phyloP scores from a whole-genome alignment of 2,113 vertebrate genomes.

The Pardalotus punctatus region DNA sequence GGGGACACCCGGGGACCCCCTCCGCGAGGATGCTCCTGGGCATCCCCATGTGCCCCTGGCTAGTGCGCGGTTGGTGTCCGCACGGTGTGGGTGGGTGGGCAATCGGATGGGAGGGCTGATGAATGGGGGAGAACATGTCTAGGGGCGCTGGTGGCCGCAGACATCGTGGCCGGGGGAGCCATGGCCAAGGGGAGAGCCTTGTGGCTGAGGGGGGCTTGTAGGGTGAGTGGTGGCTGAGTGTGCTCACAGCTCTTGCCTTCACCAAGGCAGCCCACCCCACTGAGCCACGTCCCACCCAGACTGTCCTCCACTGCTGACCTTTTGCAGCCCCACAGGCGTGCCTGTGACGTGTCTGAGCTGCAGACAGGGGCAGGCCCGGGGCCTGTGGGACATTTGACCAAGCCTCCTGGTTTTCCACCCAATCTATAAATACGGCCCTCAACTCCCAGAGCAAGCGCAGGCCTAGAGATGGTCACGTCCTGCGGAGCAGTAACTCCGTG shows the following conservation, averaged over 20 bases:
- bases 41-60: not conserved
- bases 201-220: not conserved
- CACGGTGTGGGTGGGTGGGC: not conserved
- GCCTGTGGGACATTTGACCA: not conserved
- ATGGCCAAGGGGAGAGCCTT: no score
- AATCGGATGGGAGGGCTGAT: not conserved
- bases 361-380: not conserved
- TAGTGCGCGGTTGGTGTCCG: not conserved
- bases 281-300: rapidly evolving
- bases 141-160: not conserved
- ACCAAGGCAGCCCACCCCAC: not conserved
- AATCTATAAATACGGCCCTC: rapidly evolving
- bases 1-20: no score
- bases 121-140: no score
- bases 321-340: not conserved
- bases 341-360: not conserved
- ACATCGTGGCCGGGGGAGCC: not conserved
- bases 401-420: not conserved
- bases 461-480: not conserved
- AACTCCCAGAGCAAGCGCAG: not conserved
- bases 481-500: rapidly evolving
- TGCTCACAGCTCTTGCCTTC: not conserved
- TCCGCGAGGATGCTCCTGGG: not conserved
- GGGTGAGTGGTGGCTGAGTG: not conserved
- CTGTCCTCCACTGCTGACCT: not conserved